Evolutionary conservation across 2,113 vertebrate genomes (phyloP).

Genomic region (Aegotheles bennettii): DNA sequence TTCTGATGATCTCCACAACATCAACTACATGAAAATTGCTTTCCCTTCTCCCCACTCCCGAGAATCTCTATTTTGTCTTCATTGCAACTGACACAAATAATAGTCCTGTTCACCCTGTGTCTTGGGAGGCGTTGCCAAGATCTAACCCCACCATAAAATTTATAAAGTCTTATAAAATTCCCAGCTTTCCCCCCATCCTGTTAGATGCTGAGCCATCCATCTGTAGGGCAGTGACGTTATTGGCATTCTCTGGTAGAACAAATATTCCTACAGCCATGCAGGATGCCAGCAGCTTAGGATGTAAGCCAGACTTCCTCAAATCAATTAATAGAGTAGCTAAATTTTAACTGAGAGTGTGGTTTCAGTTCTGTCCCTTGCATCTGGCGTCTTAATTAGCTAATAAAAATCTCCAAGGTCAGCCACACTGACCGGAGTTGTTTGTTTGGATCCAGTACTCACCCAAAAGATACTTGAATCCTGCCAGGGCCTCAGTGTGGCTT

Average conservation of each 20-base stretch:
- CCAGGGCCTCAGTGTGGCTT: neutral
- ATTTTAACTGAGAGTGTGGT: neutral
- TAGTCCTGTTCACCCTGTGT: neutral
- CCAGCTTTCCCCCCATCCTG: neutral
- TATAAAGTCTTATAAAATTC: neutral
- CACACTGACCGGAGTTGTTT: neutral
- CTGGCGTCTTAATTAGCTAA: neutral
- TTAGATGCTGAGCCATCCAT: neutral
- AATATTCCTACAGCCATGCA: neutral
- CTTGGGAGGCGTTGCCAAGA: neutral
- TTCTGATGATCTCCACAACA: neutral
- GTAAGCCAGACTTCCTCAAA: neutral
- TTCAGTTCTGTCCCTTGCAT: neutral
- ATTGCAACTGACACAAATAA: neutral
- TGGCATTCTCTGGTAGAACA: neutral
- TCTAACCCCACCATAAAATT: neutral
- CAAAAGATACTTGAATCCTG: neutral
- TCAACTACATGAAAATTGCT: neutral
- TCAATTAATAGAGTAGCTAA: neutral
- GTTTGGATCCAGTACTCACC: neutral
- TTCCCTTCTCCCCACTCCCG: neutral
- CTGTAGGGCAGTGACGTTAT: neutral
- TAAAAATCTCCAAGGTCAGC: neutral
- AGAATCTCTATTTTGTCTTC: neutral
- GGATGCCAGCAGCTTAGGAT: neutral